Base-by-base conservation (phyloP, 1,140 invertebrate species). In the Armadillidium nasatum region DNA sequence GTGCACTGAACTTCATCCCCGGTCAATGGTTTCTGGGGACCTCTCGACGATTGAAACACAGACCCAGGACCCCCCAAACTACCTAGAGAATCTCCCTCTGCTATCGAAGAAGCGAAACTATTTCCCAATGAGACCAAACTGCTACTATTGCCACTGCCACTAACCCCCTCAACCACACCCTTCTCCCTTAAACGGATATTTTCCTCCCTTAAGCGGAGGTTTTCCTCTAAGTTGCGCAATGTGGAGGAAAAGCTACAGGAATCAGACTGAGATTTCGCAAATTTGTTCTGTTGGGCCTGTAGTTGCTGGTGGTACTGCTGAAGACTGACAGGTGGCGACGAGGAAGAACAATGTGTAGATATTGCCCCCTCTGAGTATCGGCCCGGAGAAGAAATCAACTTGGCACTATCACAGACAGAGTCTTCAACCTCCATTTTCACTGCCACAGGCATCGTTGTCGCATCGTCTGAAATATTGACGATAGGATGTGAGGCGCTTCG, bases 1-100 rank as follows among this genome's bases (percentile, higher is more conserved):
- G 91, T 90, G 87, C 91, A 92, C 85, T 91, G 89, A 88, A 92
- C 92, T 87, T 92, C 91, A 87, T 92, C 91, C n/a, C 74, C 74
- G 1, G 74, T 76, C 50, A 60, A 15, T 2, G 50, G 11, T 60
- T 19, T 60, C 7, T 60, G 50, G 50, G 50, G 11, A 13, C 11
- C 19, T 60, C 50, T 1, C 3, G 50, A 19, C 33, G 33, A 33
- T 33, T 33, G 33, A 33, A 33, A 33, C 6, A 33, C 33, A 60
- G 19, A 60, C 11, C 50, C 50, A 44, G 46, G 54, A 67, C 54
- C 22, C n/a, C 43, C 21, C 23, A 69, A 44, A 4, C 11, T 22
- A 7, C 22, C 21, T 7, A 44, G 13, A 44, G 9, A 13, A 7
- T 75, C 73, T 45, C 69, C 73, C 15, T 71, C 69, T 13, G 69